Conservation (phyloP, 2,113 vertebrate species). For the Poeciliopsis occidentalis region DNA sequence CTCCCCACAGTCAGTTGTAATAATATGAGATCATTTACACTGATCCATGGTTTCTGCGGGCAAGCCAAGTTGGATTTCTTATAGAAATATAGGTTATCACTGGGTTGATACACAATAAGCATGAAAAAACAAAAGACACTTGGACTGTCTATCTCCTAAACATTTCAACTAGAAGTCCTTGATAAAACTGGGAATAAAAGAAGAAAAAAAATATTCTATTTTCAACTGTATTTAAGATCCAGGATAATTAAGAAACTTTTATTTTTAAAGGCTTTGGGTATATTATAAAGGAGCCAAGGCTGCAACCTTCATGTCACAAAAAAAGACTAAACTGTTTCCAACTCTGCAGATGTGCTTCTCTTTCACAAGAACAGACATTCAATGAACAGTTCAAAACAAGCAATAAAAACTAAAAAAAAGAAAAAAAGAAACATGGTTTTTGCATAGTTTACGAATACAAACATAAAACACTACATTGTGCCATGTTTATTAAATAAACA, state of each 20-base stretch:
- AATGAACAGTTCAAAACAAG: neutral
- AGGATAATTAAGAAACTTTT: neutral
- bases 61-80: neutral
- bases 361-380: neutral
- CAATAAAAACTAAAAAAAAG: neutral
- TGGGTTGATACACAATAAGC: too few species aligned
- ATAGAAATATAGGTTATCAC: neutral
- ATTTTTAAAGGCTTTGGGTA: neutral
- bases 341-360: neutral
- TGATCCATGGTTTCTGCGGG: neutral
- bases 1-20: slow-evolving; percentile 8
- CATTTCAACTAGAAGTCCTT: neutral
- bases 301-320: neutral
- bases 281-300: too few species aligned
- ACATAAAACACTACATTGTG: neutral
- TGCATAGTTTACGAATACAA: too few species aligned
- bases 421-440: too few species aligned
- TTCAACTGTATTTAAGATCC: neutral
- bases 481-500: neutral
- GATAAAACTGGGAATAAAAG: neutral
- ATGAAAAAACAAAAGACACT: neutral
- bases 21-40: slow-evolving; percentile 25
- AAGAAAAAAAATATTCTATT: neutral
- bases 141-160: neutral
- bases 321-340: neutral